Evolutionary conservation across 2,113 vertebrate species (phyloP), one percentile per base, ranked within the genome.

Genomic region (Sander vitreus): DNA sequence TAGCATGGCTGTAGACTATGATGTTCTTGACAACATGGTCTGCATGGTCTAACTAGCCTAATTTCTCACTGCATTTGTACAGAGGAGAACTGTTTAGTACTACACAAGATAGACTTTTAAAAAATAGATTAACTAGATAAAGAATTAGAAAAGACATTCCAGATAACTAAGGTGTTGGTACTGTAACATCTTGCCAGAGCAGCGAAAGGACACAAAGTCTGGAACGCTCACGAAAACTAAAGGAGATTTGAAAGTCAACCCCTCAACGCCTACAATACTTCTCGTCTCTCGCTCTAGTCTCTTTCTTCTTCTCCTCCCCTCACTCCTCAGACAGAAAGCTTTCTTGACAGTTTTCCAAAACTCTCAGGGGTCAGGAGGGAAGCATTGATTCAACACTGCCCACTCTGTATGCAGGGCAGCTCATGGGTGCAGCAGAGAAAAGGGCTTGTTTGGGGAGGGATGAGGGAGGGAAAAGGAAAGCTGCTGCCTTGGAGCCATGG

Each of bases 371-470:
- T 93, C 87, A 87, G 62, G 16, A 75, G 74, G 70, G 84, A 76
- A 75, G 81, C 76, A 83, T 71, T 81, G 87, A 91, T 88, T 93
- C 90, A 93, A 94, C 92, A 92, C 89, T 89, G 90, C 73, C 82
- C 90, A 86, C 90, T 93, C 89, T 92, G 92, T 92, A 88, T 91
- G 91, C 88, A 83, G 8, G 47, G 71, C 89, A 74, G 75, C 78
- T 75, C 83, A 65, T 25, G 85, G 89, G 84, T 92, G 89, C 84
- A 84, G 84, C 58, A 1, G 21, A 63, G 88, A 94, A 92, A 86
- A 88, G 70, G 74, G 65, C 81, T 75, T 76, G 83, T 88, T 87
- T 60, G 53, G 87, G 75, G 54, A 81, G 51, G 70, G n/a, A 58
- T 63, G 51, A 33, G 11, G 7, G 69, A 12, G 21, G 54, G 16